Evolutionary conservation across 2,888 invertebrate genomes (phyloP).

Genomic region (Dynastes hyllus): DNA sequence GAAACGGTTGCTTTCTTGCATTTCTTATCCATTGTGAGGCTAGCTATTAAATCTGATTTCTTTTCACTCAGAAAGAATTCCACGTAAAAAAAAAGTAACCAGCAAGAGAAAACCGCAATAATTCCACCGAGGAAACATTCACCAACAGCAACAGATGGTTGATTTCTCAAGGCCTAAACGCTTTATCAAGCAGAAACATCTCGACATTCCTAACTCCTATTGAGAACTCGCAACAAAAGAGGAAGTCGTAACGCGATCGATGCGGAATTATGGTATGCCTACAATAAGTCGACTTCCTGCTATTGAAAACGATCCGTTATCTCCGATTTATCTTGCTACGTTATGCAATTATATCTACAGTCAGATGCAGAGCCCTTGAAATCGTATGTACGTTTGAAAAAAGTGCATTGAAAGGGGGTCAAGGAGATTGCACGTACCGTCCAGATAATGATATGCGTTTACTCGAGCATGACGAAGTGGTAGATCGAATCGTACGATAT

Average conservation of each 20-base stretch:
- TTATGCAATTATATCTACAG: not conserved
- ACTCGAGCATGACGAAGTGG: not conserved
- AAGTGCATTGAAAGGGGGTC: slow-evolving; percentile 16
- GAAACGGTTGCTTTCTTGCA: no score
- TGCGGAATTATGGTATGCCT: not conserved
- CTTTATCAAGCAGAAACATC: slow-evolving; percentile 1
- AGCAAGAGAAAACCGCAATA: not conserved
- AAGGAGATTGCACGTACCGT: slow-evolving; percentile 4
- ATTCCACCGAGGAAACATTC: not conserved
- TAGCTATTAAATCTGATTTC: no score
- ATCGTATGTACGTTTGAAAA: not conserved
- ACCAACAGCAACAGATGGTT: not conserved
- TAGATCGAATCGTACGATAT: not conserved
- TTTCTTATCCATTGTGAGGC: no score
- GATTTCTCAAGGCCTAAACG: slow-evolving; percentile 1
- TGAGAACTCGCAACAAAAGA: not conserved
- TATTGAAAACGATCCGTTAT: slow-evolving; percentile 20
- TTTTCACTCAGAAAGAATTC: no score
- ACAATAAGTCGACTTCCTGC: not conserved
- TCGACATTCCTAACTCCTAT: not conserved
- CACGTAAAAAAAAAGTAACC: no score
- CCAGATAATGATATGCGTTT: not conserved
- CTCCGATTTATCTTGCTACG: no score
- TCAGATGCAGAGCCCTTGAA: not conserved
- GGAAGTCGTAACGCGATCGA: not conserved